Base-by-base conservation (phyloP, 1,140 invertebrate species). In the Achatina immaculata region DNA sequence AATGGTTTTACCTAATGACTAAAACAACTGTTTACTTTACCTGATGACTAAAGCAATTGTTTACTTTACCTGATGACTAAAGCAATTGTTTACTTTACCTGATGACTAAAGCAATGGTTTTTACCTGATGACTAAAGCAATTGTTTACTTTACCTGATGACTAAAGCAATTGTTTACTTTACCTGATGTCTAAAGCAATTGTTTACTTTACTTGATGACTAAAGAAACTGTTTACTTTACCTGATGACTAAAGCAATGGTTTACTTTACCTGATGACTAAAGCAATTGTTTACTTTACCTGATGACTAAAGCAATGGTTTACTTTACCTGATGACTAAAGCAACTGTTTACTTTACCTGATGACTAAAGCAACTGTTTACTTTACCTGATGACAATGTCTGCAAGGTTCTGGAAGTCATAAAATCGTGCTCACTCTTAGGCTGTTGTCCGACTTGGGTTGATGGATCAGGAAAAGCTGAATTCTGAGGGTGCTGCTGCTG, bases 401-500 rank as follows among this genome's bases (percentile, higher is more conserved):
- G 62, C 62, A 66, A n/a, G 11, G 62, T 28, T 28, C 62, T 66
- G 28, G 9, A n/a, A 31, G 62, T 14, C 11, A 19, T 9, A 9
- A 31, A 19, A 9, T 9, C 9, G 62, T 66, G 31, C 19, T 66
- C 62, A 9, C 62, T 14, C 28, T n/a, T 16, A 19, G 62, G 62
- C 14, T 66, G 62, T 19, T 14, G 62, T n/a, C 19, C 19, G 9
- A 66, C 62, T 14, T 51, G 11, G 28, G 14, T 66, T 14, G 62
- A 66, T 9, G 28, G 62, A 31, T 66, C 31, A 51, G 11, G 11
- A 14, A 11, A 24, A 14, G 48, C 11, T 51, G 48, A 51, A 9
- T 66, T 31, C 28, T 66, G 62, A n/a, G n/a, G n/a, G 28, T 74
- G 72, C 14, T 28, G 16, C 45, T 74, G 72, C n/a, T n/a, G n/a